These are phyloP conservation scores for Chaetodon auriga DNA, from an alignment of 2,113 vertebrate genomes.

Conservation along the genomic window DNA sequence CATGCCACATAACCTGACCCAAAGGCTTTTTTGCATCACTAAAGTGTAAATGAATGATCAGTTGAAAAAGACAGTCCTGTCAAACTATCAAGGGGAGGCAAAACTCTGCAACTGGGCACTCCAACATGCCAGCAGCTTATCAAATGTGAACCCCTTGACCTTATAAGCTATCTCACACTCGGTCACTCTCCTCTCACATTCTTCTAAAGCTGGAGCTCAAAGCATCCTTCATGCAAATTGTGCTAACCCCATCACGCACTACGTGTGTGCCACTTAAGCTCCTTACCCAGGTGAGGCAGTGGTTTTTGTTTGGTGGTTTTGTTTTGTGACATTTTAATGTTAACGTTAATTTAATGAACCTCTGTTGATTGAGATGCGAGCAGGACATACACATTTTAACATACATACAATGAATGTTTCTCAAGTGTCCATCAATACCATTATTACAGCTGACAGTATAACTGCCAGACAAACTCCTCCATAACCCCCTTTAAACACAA, in stretches of 20 bases:
- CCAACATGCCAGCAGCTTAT: slow-evolving; percentile 18
- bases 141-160: slow-evolving; percentile 59
- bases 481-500: slow-evolving; percentile 39
- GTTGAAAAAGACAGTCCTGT: slow-evolving; percentile 1
- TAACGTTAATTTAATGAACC: background rate
- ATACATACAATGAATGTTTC: background rate
- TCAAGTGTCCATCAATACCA: background rate
- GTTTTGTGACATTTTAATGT: background rate
- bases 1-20: background rate
- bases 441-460: background rate
- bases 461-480: slow-evolving; percentile 14
- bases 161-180: slow-evolving; percentile 56
- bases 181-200: slow-evolving; percentile 62
- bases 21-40: background rate
- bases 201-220: slow-evolving; percentile 62
- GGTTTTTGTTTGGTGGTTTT: background rate
- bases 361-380: background rate
- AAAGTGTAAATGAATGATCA: background rate
- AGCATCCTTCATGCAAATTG: slow-evolving; percentile 56
- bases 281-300: slow-evolving; percentile 36
- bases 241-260: slow-evolving; percentile 39
- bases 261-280: slow-evolving; percentile 55
- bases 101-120: background rate
- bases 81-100: background rate
- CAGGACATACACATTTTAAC: background rate